phyloP scores from a whole-genome alignment of 1,140 invertebrate species.

The Tetragnatha versicolor region DNA sequence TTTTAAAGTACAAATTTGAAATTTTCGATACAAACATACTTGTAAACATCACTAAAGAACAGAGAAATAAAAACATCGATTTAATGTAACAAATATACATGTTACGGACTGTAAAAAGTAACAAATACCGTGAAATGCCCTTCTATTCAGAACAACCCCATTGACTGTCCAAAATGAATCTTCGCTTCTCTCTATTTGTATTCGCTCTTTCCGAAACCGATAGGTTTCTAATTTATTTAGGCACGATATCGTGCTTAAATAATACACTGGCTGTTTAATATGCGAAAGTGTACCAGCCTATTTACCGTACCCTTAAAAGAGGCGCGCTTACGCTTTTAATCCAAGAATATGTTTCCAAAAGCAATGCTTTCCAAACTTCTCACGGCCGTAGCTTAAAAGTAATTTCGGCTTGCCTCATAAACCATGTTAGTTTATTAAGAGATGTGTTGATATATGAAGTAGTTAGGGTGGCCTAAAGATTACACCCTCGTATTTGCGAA shows the following conservation, averaged over 20 bases:
- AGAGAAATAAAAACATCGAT: no score
- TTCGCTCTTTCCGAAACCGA: not conserved
- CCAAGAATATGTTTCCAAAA: not conserved
- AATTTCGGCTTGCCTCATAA: slow-evolving; percentile 26
- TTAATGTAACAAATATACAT: no score
- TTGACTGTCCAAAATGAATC: no score
- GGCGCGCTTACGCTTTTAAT: slow-evolving; percentile 1
- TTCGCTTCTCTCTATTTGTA: no score
- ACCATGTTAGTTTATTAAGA: slow-evolving; percentile 29
- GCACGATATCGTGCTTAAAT: not conserved
- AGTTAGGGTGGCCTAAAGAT: slow-evolving; percentile 10
- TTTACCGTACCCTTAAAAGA: not conserved
- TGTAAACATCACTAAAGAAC: no score
- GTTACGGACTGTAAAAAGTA: no score
- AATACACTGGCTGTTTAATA: slow-evolving; percentile 1
- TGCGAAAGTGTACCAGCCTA: not conserved
- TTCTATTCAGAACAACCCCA: no score
- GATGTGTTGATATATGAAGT: slow-evolving; percentile 28
- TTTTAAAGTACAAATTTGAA: no score
- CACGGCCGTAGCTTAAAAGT: not conserved
- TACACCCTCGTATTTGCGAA: slow-evolving; percentile 8
- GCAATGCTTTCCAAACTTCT: slow-evolving; percentile 16
- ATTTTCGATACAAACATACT: no score
- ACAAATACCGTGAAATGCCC: no score
- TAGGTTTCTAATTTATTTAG: slow-evolving; percentile 3